These are phyloP conservation scores for Drosophila borborema DNA, from an alignment of 2,888 invertebrate genomes.

Conservation along the genomic window DNA sequence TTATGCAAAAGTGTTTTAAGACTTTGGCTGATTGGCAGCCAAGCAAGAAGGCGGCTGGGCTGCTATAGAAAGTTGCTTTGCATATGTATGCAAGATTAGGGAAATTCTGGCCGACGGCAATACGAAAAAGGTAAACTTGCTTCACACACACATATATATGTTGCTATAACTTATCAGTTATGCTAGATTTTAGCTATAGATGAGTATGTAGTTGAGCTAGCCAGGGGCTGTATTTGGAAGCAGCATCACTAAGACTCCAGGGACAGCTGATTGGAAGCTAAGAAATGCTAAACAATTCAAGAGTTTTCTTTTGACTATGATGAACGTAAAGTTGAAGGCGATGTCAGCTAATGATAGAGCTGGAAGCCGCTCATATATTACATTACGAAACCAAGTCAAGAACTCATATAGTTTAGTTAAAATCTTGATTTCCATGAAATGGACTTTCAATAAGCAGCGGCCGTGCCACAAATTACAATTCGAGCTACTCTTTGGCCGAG, in stretches of 20 bases:
- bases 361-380: no score
- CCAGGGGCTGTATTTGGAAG: not conserved
- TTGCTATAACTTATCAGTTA: not conserved
- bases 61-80: constrained; percentile 5
- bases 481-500: not conserved
- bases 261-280: not conserved
- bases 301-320: not conserved
- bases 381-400: no score
- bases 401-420: no score
- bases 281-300: not conserved
- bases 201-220: not conserved
- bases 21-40: constrained; percentile 72
- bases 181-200: not conserved
- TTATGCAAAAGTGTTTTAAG: constrained; percentile 77
- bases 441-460: no score
- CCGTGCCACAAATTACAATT: not conserved
- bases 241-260: no score
- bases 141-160: not conserved
- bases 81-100: constrained; percentile 21
- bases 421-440: no score
- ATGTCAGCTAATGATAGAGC: no score
- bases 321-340: not conserved
- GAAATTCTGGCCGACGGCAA: constrained; percentile 36
- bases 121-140: constrained; percentile 17
- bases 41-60: constrained; percentile 8